Evolutionary conservation across 2,113 vertebrate species (phyloP), one percentile per base, ranked within the genome.

Genomic region (Gymnarchus niloticus): DNA sequence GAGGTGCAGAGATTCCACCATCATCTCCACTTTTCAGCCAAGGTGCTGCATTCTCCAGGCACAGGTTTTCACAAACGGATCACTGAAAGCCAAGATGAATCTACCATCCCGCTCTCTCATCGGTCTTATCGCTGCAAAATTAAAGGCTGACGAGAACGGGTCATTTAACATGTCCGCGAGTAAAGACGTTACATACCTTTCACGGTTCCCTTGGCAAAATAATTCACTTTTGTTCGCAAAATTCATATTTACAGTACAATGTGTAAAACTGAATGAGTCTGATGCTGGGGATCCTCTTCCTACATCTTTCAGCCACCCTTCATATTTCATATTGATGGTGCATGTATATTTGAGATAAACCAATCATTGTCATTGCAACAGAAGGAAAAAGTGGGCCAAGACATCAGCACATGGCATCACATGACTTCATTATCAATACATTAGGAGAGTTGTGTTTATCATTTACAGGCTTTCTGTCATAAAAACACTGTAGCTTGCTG

Each of bases 151-250:
- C 44, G 10, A 80, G 19, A 81, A 81, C 10, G 78, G 49, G 37
- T n/a, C 46, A 81, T 81, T 81, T 81, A 52, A 78, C 41, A 52
- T 52, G 25, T 52, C 78, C 49, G 33, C 78, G 12, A 81, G 78
- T 52, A 48, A 52, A 80, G 76, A 80, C 41, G 46, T 81, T 81
- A 48, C n/a, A 52, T 81, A 54, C 25, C 51, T 80, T 80, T 80
- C 78, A 81, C 33, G 76, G 21, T 78, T 78, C 41, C 76, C 44
- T 48, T 48, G 41, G 76, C 37, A 78, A 78, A 78, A 78, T 78
- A 78, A 78, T n/a, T 78, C 76, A 48, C 76, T 78, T 59, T 59
- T 48, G 76, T 78, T 78, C 76, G 23, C 33, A 73, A 78, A 78
- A 46, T 48, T 78, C 37, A 78, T 46, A 78, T 78, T 8, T 37